Base-by-base conservation (phyloP, 1,140 invertebrate genomes). In the Hycleus cichorii region DNA sequence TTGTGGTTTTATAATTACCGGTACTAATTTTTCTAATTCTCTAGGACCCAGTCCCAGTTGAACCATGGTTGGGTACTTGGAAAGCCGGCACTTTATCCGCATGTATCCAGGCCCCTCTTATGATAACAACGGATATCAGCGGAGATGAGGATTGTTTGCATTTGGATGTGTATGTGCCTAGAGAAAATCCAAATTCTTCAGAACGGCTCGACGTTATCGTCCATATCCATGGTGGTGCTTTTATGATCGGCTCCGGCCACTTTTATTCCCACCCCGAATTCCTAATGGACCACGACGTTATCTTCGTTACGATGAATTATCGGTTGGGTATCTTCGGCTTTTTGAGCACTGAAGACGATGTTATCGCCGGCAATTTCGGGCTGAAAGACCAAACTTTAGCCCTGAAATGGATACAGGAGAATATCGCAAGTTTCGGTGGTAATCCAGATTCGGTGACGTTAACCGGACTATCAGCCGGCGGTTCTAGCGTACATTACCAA, bases 291-390 rank as follows among this genome's bases (percentile, higher is more conserved):
- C 58, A 77, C 39, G 76, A 83, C 58, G 66, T 84, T n/a, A 78
- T 86, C 4, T 70, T 81, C 24, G 84, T 85, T 0, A 82, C 77
- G 3, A 69, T 86, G 1, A 84, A 83, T 66, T 86, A 84, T 66
- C 69, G 85, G 10, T 60, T 86, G 10, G 82, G 82, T 25, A 74
- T 79, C 39, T 48, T 53, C 59, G 62, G 64, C 9, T 67, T 64
- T 51, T 53, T 68, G 32, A 66, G 62, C 50, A 69, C 67, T 1
- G 63, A 60, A 49, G 62, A 63, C 57, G 40, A 59, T 38, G 46
- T 59, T 27, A 45, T 66, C 64, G 68, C 85, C 47, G 71, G 80
- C 58, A 70, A 81, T 18, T 18, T 18, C 18, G 18, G 18, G 18
- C 18, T 18, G 18, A 18, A 18, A 18, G 18, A 18, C 18, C 18